Percentiles rank a stretch among this genome's conserved stretches.
Evolutionary conservation across 1,140 invertebrate genomes (phyloP).

Genomic region (Archivesica marissinica): DNA sequence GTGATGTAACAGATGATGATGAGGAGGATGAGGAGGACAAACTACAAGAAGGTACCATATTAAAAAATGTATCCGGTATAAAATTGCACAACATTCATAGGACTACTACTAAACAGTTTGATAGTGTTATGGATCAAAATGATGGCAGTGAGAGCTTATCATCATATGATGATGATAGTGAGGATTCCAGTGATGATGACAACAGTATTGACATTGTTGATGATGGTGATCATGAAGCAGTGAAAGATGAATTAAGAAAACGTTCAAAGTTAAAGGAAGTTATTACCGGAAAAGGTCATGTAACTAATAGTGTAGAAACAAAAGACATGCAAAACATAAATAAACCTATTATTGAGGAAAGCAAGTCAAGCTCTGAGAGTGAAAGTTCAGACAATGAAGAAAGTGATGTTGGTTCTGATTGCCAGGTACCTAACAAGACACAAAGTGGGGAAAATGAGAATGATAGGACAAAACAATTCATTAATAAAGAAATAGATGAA

Average conservation of each 20-base stretch:
- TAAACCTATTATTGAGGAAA: background rate
- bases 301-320: no score
- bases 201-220: no score
- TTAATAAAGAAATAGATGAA: no score
- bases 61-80: background rate
- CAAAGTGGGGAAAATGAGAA: no score
- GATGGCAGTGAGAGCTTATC: background rate
- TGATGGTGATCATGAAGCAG: background rate
- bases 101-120: background rate
- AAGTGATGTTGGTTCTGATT: no score
- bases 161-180: conserved; percentile 30
- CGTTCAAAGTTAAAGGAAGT: no score
- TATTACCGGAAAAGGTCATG: no score
- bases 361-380: background rate
- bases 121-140: background rate
- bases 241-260: no score
- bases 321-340: background rate
- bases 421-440: no score
- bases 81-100: background rate
- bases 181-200: background rate
- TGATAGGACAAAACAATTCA: no score
- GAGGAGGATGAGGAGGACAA: background rate
- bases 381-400: background rate
- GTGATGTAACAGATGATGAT: background rate
- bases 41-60: background rate